Base-by-base conservation (phyloP, 92 coral and sea anemone species). In the Palythoa caribaeorum region DNA sequence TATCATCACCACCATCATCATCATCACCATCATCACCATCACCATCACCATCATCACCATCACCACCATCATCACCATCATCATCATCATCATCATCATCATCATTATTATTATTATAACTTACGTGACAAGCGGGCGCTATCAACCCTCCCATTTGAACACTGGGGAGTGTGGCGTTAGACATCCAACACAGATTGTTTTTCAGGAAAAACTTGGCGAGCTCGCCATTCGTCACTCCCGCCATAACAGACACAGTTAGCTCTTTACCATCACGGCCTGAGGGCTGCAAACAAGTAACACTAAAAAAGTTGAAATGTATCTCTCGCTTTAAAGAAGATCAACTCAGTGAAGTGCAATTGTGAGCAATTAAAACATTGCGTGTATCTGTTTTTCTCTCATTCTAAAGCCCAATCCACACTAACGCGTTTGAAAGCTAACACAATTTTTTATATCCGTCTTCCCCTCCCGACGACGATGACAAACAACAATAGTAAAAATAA, bases 51-150 rank as follows among this genome's bases (percentile, higher is more conserved):
- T 15, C 1, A 1, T 3, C 70, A 3, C 17, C 6, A 17, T 62
- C 70, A 9, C 2, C 8, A 19, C 0, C 6, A 63, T 63, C 28
- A 63, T n/a, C 1, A 63, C 0, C 28, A 2, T n/a, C n/a, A 17
- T 2, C 6, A 17, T 17, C 28, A 5, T 17, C 6, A 6, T 16
- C 17, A 6, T 62, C 6, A 21, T 19, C 6, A 59, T 63, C 1
- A 1, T 5, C n/a, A 63, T 63, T n/a, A n/a, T 63, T 7, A 35
- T 9, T 36, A 70, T 70, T 70, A 2, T 36, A 38, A 88, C 90
- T 52, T 73, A 88, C 90, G 84, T 88, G 90, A 15, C 91, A 88
- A 15, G 87, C 91, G 9, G 91, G 88, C 73, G 91, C 38, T 37
- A 88, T 88, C 37, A 88, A 38, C 5, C 91, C 91, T 38, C 91